Evolutionary conservation across 2,888 invertebrate species (phyloP).

Genomic region (Masnerella sp.): DNA sequence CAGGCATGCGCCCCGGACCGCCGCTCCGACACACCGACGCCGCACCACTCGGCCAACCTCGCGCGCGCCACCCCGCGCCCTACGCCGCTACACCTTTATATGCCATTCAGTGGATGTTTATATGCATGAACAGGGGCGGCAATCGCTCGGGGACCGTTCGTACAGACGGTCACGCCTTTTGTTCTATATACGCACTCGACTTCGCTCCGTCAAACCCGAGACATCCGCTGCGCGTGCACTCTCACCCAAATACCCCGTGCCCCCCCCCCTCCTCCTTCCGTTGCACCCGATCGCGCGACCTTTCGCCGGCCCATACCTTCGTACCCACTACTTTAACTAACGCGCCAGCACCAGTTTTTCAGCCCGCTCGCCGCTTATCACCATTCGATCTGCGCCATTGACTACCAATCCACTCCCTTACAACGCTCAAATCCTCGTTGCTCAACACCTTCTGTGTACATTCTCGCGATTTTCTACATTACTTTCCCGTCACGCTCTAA

Average conservation of each 20-base stretch:
- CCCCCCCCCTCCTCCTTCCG: no score
- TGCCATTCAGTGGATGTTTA: slow-evolving; percentile 49
- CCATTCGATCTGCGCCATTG: no score
- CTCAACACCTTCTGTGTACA: no score
- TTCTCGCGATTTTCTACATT: no score
- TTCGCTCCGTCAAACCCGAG: slow-evolving; percentile 12
- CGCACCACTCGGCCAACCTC: not conserved
- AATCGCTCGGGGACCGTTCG: slow-evolving; percentile 37
- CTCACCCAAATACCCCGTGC: not conserved
- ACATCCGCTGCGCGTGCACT: slow-evolving; percentile 9
- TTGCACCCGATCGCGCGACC: no score
- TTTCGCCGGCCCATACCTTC: no score
- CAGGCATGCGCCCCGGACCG: slow-evolving; percentile 65
- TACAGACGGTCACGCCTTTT: slow-evolving; percentile 22
- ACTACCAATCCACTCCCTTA: no score
- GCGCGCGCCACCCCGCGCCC: not conserved
- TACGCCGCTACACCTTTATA: slow-evolving; percentile 45
- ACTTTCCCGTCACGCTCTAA: no score
- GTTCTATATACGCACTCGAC: slow-evolving; percentile 24
- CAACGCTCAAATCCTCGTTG: no score
- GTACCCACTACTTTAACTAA: no score
- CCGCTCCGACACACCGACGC: slow-evolving; percentile 51
- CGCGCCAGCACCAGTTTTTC: no score
- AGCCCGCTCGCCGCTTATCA: no score
- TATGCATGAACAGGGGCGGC: slow-evolving; percentile 50